Percentiles rank a stretch among this genome's conserved stretches.
Conservation (phyloP, 2,797 vertebrate genomes). For the Dallia pectoralis region DNA sequence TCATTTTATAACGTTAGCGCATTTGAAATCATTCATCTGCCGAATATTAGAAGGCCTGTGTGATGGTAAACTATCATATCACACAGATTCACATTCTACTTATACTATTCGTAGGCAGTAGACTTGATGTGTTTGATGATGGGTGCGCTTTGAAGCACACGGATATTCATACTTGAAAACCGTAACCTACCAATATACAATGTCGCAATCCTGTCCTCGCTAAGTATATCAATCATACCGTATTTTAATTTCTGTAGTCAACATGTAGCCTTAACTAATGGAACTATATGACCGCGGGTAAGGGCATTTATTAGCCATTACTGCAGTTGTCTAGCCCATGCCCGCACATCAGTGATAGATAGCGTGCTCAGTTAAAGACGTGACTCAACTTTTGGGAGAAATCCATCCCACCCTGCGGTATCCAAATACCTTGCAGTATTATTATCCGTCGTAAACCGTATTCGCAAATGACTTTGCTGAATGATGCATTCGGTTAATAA, state of each 20-base stretch:
- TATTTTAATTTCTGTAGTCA: background rate
- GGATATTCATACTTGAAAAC: background rate
- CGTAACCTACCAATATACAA: background rate
- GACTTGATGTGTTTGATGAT: background rate
- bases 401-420: background rate
- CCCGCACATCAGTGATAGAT: background rate
- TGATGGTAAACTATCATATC: background rate
- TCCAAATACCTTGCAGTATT: background rate
- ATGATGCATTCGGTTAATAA: background rate
- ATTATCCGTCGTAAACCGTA: background rate
- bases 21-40: background rate
- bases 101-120: background rate
- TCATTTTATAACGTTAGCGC: background rate
- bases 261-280: background rate
- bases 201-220: background rate
- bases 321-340: background rate
- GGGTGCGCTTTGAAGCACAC: background rate
- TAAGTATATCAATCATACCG: background rate
- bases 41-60: background rate
- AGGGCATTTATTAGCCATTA: background rate
- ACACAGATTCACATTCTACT: background rate
- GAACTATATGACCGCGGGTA: background rate
- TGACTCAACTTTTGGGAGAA: slow-evolving; percentile 3
- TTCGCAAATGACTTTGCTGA: background rate
- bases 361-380: slow-evolving; percentile 1